Conservation (phyloP, 2,888 invertebrate genomes). For the Phyllotreta cruciferae region DNA sequence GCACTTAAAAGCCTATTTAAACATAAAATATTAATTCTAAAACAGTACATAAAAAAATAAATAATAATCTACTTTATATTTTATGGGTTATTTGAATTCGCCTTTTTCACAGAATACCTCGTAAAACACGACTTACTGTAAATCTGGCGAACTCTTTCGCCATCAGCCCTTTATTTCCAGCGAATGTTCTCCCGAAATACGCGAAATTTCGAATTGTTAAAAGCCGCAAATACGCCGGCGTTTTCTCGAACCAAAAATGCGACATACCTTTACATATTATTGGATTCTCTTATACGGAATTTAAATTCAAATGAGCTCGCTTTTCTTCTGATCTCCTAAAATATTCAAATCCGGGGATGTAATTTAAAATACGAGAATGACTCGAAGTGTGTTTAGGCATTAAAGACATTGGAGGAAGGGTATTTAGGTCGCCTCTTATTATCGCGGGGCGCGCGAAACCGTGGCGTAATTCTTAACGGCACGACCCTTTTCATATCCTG, state of each 20-base stretch:
- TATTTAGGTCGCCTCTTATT: constrained; percentile 11
- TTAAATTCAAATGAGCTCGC: constrained; percentile 37
- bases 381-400: constrained; percentile 9
- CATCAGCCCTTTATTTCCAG: constrained; percentile 15
- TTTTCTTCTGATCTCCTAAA: constrained; percentile 32
- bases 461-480: too few relatives aligned
- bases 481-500: too few relatives aligned
- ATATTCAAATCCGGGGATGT: constrained; percentile 32
- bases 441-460: not conserved
- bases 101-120: too few relatives aligned
- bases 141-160: constrained; percentile 23
- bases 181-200: constrained; percentile 16
- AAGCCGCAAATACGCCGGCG: constrained; percentile 30
- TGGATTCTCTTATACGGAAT: constrained; percentile 37
- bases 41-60: too few relatives aligned
- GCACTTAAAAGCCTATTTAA: too few relatives aligned
- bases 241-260: constrained; percentile 26
- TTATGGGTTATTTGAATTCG: too few relatives aligned
- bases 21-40: too few relatives aligned
- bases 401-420: constrained; percentile 13
- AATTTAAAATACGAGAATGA: constrained; percentile 31
- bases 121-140: constrained; percentile 17
- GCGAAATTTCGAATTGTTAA: constrained; percentile 20
- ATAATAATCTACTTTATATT: too few relatives aligned
- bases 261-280: constrained; percentile 39